Conservation (phyloP, 2,797 vertebrate species). For the Discoglossus pictus region DNA sequence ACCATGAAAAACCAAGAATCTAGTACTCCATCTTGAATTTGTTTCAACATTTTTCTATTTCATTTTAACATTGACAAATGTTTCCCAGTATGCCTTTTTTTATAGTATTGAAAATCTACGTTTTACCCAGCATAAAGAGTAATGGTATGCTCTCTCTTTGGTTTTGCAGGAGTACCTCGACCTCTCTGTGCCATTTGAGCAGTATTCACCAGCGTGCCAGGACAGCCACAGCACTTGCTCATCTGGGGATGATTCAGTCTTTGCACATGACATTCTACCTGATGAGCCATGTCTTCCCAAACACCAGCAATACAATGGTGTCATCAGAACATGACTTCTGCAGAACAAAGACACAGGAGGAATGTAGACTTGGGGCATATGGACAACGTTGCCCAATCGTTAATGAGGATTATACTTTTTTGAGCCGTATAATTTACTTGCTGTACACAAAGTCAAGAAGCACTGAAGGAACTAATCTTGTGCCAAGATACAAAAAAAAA, state of each 20-base stretch:
- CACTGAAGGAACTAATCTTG: conserved; percentile 66
- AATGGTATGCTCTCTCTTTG: not conserved
- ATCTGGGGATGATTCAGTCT: conserved; percentile 94
- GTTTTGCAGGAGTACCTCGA: conserved; percentile 84
- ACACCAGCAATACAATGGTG: conserved; percentile 75
- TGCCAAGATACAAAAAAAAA: conserved; percentile 59
- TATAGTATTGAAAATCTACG: too few species aligned
- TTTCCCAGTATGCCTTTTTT: too few species aligned
- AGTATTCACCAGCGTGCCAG: conserved; percentile 92
- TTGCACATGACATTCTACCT: conserved; percentile 89
- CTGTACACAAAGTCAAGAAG: conserved; percentile 65
- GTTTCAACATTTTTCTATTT: too few species aligned
- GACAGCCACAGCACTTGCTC: conserved; percentile 96
- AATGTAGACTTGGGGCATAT: not conserved
- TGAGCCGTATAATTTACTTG: conserved; percentile 58
- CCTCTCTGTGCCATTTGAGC: conserved; percentile 93
- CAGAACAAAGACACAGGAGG: not conserved
- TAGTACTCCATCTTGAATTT: too few species aligned
- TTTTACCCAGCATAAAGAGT: not conserved
- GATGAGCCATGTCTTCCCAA: conserved; percentile 88
- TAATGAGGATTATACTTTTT: conserved; percentile 51
- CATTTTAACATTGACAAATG: too few species aligned
- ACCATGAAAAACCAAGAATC: too few species aligned
- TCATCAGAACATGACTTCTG: conserved; percentile 74
- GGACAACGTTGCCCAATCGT: conserved; percentile 44